Conservation (phyloP, 2,113 vertebrate genomes). For the Haemorhous mexicanus region DNA sequence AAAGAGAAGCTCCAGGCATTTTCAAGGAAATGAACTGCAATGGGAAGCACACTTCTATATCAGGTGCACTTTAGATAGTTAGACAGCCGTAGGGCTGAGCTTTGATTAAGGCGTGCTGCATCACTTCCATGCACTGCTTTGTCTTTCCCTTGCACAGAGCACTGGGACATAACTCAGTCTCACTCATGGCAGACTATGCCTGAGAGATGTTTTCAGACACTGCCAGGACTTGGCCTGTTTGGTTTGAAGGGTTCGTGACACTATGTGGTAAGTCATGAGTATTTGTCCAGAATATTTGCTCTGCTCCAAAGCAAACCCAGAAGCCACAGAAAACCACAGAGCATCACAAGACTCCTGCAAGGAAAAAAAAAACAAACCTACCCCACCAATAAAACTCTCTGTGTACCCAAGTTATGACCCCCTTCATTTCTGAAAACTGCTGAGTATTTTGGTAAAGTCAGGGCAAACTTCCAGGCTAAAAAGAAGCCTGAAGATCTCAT, state of each 20-base stretch:
- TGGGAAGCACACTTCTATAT: neutral
- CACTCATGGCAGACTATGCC: neutral
- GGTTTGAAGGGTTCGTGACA: neutral
- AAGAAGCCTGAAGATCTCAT: neutral
- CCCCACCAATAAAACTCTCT: neutral
- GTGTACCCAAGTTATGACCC: neutral
- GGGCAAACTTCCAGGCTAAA: neutral
- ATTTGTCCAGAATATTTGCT: neutral
- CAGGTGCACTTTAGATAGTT: neutral
- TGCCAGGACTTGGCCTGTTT: neutral
- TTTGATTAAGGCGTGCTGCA: neutral
- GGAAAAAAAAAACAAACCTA: neutral
- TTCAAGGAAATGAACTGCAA: neutral
- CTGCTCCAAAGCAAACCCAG: neutral
- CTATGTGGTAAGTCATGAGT: neutral
- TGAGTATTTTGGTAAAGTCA: slow-evolving; percentile 9
- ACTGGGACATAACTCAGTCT: neutral
- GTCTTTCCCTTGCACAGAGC: neutral
- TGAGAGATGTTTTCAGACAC: neutral
- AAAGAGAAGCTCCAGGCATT: neutral
- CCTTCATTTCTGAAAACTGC: neutral
- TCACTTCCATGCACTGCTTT: neutral
- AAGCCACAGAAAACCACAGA: neutral
- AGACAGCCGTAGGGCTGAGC: neutral
- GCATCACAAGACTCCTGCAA: neutral